A percentile compares a stretch with the other conserved stretches of the same genome.
These are phyloP conservation scores for Leptinotarsa haldemani DNA, from an alignment of 2,888 invertebrate species.

Conservation along the genomic window DNA sequence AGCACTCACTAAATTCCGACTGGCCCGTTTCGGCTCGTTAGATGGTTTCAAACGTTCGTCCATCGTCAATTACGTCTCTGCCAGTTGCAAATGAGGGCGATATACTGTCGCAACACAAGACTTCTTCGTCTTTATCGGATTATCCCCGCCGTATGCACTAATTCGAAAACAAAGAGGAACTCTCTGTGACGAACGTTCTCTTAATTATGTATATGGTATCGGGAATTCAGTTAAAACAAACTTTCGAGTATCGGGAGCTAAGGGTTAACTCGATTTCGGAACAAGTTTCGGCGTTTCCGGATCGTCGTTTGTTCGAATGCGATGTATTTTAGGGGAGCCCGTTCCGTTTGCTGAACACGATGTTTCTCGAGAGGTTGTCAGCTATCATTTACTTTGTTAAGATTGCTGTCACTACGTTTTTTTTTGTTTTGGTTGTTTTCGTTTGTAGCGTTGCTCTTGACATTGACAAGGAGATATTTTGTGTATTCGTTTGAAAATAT, in stretches of 20 bases:
- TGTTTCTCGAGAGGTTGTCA: slow-evolving; percentile 7
- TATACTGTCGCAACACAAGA: slow-evolving; percentile 33
- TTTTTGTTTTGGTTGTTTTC: not conserved
- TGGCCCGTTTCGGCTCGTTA: slow-evolving; percentile 38
- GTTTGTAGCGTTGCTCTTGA: too few relatives aligned
- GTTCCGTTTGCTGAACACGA: slow-evolving; percentile 5
- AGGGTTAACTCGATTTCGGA: slow-evolving; percentile 41
- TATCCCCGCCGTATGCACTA: slow-evolving; percentile 31
- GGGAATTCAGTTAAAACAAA: slow-evolving; percentile 46
- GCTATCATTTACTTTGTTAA: not conserved
- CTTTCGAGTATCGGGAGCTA: slow-evolving; percentile 43
- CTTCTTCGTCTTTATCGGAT: slow-evolving; percentile 45
- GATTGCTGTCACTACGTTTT: not conserved
- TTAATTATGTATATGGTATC: slow-evolving; percentile 44
- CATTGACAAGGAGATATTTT: too few relatives aligned
- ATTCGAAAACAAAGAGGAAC: slow-evolving; percentile 44
- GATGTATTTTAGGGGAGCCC: slow-evolving; percentile 20
- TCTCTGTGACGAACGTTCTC: slow-evolving; percentile 45
- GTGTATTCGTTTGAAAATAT: too few relatives aligned
- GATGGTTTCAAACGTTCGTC: slow-evolving; percentile 36
- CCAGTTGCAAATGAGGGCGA: slow-evolving; percentile 31
- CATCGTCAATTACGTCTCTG: slow-evolving; percentile 39
- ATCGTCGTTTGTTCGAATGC: slow-evolving; percentile 23
- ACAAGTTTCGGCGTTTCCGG: slow-evolving; percentile 22
- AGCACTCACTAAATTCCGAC: slow-evolving; percentile 22